These are phyloP conservation scores for Buathra laborator DNA, from an alignment of 2,888 invertebrate species.

Conservation along the genomic window DNA sequence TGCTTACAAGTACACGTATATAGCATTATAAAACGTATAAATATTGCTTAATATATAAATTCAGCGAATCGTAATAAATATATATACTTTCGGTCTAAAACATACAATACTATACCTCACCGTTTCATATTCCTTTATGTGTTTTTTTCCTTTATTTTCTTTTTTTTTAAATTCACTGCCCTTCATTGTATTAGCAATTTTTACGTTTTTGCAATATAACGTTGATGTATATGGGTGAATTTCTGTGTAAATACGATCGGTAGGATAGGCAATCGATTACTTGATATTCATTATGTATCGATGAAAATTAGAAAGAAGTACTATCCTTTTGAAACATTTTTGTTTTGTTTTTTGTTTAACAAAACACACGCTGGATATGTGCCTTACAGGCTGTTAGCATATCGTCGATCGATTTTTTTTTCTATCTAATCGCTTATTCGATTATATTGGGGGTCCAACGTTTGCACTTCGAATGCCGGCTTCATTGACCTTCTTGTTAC, in stretches of 20 bases:
- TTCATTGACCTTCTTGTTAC: conserved; percentile 25
- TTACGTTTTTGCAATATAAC: not conserved
- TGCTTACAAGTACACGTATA: conserved; percentile 77
- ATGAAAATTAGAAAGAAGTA: conserved; percentile 32
- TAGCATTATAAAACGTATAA: conserved; percentile 81
- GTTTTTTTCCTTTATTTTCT: conserved; percentile 19
- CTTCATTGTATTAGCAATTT: conserved; percentile 41
- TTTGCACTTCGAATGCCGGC: conserved; percentile 59
- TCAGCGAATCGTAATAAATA: conserved; percentile 79
- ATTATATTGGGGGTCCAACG: conserved; percentile 18
- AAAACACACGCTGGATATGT: conserved; percentile 42
- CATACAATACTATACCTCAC: conserved; percentile 67
- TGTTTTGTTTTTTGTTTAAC: not conserved
- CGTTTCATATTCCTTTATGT: conserved; percentile 44
- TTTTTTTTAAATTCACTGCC: conserved; percentile 46
- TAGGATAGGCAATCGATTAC: conserved; percentile 20
- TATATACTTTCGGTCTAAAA: conserved; percentile 74
- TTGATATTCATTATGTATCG: conserved; percentile 25
- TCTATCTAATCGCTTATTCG: conserved; percentile 13
- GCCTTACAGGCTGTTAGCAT: conserved; percentile 17
- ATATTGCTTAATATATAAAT: conserved; percentile 80
- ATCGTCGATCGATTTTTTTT: conserved; percentile 11
- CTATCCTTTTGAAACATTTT: conserved; percentile 24
- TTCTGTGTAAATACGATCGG: conserved; percentile 20
- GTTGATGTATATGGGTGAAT: conserved; percentile 15